These are phyloP conservation scores for Pandemis heparana DNA, from an alignment of 2,888 invertebrate species.

Conservation along the genomic window DNA sequence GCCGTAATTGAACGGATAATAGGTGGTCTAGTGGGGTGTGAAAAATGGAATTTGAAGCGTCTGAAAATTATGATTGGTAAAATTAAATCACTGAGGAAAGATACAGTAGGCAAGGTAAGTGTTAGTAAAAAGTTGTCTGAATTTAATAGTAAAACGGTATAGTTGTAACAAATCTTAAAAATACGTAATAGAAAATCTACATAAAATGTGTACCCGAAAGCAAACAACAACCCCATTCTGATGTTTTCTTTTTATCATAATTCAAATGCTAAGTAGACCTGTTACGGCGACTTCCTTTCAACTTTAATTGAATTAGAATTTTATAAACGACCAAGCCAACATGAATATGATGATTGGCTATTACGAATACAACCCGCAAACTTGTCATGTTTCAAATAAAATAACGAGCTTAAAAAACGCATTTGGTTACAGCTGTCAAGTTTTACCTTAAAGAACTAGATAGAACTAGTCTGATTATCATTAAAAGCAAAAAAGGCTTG, in stretches of 20 bases:
- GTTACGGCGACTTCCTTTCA: slow-evolving; percentile 38
- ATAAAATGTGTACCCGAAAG: slow-evolving; percentile 2
- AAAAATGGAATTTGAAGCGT: neutral
- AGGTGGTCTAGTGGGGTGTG: neutral
- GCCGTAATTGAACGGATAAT: neutral
- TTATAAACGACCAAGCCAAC: slow-evolving; percentile 36
- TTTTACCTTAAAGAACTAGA: slow-evolving; percentile 59
- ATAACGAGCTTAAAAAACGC: slow-evolving; percentile 55
- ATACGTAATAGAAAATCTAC: neutral
- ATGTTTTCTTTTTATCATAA: slow-evolving; percentile 31
- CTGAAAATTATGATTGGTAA: neutral
- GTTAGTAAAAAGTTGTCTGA: no score
- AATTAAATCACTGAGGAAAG: neutral
- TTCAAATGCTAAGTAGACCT: slow-evolving; percentile 29
- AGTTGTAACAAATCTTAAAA: neutral
- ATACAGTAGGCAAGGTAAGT: neutral
- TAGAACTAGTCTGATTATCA: slow-evolving; percentile 68
- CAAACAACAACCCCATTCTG: slow-evolving; percentile 9
- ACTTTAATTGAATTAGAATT: slow-evolving; percentile 43
- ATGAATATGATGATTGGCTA: slow-evolving; percentile 44
- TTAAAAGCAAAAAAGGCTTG: slow-evolving; percentile 67
- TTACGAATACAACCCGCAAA: slow-evolving; percentile 42
- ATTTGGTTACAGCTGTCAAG: slow-evolving; percentile 70
- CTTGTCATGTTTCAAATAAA: slow-evolving; percentile 52
- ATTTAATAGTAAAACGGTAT: neutral